A percentile compares a stretch with the other conserved stretches of the same genome.
phyloP scores from a whole-genome alignment of 2,888 invertebrate genomes.

The Amphipyra berbera region DNA sequence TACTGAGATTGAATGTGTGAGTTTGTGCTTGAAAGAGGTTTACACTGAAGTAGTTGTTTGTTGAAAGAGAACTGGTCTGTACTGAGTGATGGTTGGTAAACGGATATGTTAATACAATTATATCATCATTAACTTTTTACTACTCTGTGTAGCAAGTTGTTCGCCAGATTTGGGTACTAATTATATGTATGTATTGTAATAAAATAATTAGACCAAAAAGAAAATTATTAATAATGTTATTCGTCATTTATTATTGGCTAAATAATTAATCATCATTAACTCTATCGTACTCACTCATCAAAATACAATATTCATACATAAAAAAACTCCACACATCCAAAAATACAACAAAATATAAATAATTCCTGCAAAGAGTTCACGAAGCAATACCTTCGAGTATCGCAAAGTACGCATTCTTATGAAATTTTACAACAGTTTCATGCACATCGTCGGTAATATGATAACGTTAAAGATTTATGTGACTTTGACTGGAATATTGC shows the following conservation, averaged over 20 bases:
- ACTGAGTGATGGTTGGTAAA: too few species aligned
- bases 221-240: too few species aligned
- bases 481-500: conserved; percentile 9
- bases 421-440: conserved; percentile 23
- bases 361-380: not conserved
- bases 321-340: not conserved
- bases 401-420: conserved; percentile 14
- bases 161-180: too few species aligned
- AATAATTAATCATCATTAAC: too few species aligned
- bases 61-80: not conserved
- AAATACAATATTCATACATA: not conserved
- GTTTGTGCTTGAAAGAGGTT: conserved; percentile 14
- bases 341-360: conserved; percentile 12
- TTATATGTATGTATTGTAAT: too few species aligned
- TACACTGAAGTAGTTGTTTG: conserved; percentile 10
- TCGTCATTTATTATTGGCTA: too few species aligned
- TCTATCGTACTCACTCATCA: too few species aligned
- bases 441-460: conserved; percentile 1
- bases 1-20: conserved; percentile 35
- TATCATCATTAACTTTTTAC: too few species aligned
- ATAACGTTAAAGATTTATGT: conserved; percentile 14
- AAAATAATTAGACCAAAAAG: too few species aligned
- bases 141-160: too few species aligned
- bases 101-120: too few species aligned
- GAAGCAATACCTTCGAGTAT: conserved; percentile 21